Conservation (phyloP, 2,797 vertebrate genomes). For the Kryptopterus vitreolus region DNA sequence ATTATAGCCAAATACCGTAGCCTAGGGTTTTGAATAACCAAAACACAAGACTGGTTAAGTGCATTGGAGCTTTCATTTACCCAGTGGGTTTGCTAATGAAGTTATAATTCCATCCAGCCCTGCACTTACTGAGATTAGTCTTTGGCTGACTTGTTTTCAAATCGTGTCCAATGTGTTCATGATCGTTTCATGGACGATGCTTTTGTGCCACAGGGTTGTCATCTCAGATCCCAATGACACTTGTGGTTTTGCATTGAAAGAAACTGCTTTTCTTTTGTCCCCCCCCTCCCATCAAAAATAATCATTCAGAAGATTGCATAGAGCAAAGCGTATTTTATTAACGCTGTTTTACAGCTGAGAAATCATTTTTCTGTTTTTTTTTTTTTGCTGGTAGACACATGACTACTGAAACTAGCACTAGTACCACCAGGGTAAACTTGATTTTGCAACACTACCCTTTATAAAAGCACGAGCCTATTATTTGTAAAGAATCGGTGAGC, state of each 20-base stretch:
- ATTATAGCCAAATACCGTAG: neutral
- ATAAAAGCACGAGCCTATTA: neutral
- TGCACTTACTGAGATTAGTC: constrained; percentile 7
- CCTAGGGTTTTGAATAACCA: neutral
- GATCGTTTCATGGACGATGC: neutral
- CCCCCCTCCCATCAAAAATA: neutral
- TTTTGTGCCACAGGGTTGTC: neutral
- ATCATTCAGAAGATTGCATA: constrained; percentile 35
- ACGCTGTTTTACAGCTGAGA: too few species aligned
- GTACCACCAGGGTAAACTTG: neutral
- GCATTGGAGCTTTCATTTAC: neutral
- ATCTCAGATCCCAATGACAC: neutral
- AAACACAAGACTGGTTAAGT: neutral
- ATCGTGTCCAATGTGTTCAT: neutral
- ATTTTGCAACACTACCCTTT: neutral
- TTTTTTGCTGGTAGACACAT: neutral
- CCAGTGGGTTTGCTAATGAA: neutral
- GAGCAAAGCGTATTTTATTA: constrained; percentile 13
- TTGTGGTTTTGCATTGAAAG: neutral
- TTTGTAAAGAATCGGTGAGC: constrained; percentile 36
- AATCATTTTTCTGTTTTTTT: too few species aligned
- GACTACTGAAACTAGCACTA: neutral
- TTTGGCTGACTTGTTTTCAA: constrained; percentile 12
- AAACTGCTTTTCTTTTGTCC: too few species aligned
- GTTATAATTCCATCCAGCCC: neutral